Evolutionary conservation across 2,888 invertebrate species (phyloP).

Genomic region (Stomorhina lunata): DNA sequence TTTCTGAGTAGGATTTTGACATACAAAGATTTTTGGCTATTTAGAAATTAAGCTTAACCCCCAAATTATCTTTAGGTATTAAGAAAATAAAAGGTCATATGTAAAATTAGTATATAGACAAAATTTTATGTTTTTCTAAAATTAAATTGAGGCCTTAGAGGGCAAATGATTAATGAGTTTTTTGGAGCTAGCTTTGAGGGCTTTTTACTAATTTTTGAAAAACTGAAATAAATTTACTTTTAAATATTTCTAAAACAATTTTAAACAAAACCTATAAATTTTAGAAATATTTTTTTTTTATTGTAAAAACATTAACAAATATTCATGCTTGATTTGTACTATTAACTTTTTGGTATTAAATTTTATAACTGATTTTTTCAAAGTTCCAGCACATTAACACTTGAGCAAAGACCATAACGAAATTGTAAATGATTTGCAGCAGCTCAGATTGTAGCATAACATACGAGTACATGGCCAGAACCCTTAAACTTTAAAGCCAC

Average conservation of each 20-base stretch:
- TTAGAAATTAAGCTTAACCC: constrained; percentile 39
- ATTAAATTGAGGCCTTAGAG: constrained; percentile 51
- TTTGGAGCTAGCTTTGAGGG: constrained; percentile 34
- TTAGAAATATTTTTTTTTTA: not conserved
- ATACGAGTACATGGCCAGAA: too few relatives aligned
- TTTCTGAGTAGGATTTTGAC: not conserved
- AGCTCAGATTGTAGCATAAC: constrained; percentile 53
- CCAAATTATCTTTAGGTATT: constrained; percentile 25
- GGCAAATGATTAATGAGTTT: constrained; percentile 62
- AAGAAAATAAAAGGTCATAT: constrained; percentile 48
- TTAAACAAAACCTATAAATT: not conserved
- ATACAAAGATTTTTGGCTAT: not conserved
- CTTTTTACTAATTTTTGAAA: constrained; percentile 30
- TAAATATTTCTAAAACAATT: constrained; percentile 1
- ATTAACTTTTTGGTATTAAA: not conserved
- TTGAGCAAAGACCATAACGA: constrained; percentile 66
- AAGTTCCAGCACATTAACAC: constrained; percentile 60
- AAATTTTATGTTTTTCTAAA: not conserved
- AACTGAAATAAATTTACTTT: constrained; percentile 8
- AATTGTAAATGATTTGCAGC: constrained; percentile 68
- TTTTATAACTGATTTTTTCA: constrained; percentile 31
- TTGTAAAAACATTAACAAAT: too few relatives aligned
- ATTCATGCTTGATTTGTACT: constrained; percentile 29
- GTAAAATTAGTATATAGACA: constrained; percentile 22
- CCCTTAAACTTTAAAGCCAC: constrained; percentile 40